Evolutionary conservation across 2,888 invertebrate species (phyloP), one percentile per base, ranked within the genome.

Genomic region (Mimachlamys varia): DNA sequence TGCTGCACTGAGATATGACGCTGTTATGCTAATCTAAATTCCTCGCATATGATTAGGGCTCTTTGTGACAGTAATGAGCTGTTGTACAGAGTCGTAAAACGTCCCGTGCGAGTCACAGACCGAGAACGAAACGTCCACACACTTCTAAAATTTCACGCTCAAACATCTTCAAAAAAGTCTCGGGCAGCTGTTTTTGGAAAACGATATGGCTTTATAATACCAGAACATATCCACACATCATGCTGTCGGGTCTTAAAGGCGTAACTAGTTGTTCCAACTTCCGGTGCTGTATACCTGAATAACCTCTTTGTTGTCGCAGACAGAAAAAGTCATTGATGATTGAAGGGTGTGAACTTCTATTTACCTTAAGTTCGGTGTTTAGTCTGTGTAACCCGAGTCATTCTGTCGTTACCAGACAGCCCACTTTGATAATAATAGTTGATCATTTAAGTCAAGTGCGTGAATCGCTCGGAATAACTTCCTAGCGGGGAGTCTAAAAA

Each of bases 121-220:
- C 76, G 13, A 76, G 76, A 76, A 7, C 7, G 33, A 33, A 76
- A 76, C 27, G 76, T 76, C 33, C 76, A 27, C 10, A 76, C 10
- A 27, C 33, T 58, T 22, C 58, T 58, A 7, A 19, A n/a, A 19
- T 58, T 76, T 33, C 76, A 27, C 33, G 76, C 27, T 27, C 76
- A 27, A 7, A 58, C 7, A 76, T 76, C 76, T 27, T 13, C 76
- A 76, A 33, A n/a, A 62, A 76, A 22, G 76, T 76, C 76, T 33
- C 33, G 5, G 33, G 33, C 76, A 76, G 15, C 76, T 76, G 76
- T 33, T 76, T 76, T 76, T 12, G 27, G 27, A 27, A 76, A 27
- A 76, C 12, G 76, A 76, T 76, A 76, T 7, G 76, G 22, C 33
- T 76, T 58, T 76, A 76, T 76, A 76, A 76, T 76, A 33, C 76